Evolutionary conservation across 2,113 vertebrate species (phyloP).

Genomic region (Crotalus tigris): DNA sequence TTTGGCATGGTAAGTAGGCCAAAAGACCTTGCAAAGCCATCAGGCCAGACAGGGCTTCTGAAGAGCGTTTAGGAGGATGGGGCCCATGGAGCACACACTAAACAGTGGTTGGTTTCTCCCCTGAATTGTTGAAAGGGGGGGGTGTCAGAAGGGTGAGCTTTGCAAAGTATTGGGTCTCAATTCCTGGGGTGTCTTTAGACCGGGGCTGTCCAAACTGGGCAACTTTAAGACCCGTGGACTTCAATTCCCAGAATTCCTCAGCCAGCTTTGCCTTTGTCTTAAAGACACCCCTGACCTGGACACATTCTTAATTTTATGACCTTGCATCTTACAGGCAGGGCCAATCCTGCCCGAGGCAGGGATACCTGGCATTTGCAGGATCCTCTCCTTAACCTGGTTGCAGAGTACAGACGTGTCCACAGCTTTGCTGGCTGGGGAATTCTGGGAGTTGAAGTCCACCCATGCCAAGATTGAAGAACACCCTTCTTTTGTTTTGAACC

Average conservation of each 20-base stretch:
- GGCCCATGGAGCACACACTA: not conserved
- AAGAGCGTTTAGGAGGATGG: not conserved
- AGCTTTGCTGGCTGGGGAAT: too few relatives aligned
- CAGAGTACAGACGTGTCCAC: not conserved
- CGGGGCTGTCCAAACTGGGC: too few relatives aligned
- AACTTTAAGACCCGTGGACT: too few relatives aligned
- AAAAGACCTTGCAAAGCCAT: not conserved
- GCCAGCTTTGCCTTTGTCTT: too few relatives aligned
- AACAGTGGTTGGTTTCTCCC: not conserved
- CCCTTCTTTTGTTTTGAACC: too few relatives aligned
- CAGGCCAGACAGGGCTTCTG: not conserved
- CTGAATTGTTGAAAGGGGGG: not conserved
- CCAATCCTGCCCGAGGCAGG: not conserved
- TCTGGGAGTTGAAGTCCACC: not conserved
- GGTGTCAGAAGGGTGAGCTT: too few relatives aligned
- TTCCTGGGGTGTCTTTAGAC: too few relatives aligned
- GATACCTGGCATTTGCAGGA: not conserved
- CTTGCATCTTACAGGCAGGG: too few relatives aligned
- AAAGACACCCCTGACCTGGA: too few relatives aligned
- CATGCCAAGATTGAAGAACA: not conserved
- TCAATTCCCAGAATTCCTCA: too few relatives aligned
- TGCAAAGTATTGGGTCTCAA: not conserved
- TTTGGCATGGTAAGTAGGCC: too few relatives aligned
- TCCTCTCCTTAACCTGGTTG: not conserved
- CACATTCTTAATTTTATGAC: not conserved